These are phyloP conservation scores for Columba guinea DNA, from an alignment of 2,797 vertebrate species.

Conservation along the genomic window DNA sequence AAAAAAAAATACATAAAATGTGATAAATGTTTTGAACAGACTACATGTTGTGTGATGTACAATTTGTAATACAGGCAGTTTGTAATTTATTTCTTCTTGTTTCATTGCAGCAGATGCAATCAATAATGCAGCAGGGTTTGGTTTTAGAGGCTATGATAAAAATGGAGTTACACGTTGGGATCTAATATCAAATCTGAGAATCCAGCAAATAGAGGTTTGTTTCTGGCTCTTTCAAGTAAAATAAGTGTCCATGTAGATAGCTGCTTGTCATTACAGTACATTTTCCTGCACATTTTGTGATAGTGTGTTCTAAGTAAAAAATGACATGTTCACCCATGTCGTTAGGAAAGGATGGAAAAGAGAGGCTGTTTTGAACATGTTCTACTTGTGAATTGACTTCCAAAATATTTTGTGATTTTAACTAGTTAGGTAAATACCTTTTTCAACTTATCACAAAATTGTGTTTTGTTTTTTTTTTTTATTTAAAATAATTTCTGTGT, in stretches of 20 bases:
- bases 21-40: background rate
- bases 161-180: slow-evolving; percentile 92
- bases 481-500: background rate
- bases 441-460: background rate
- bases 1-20: background rate
- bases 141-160: slow-evolving; percentile 94
- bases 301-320: background rate
- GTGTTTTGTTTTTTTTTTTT: too few relatives aligned
- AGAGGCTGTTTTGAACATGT: background rate
- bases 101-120: slow-evolving; percentile 90
- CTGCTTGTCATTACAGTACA: background rate
- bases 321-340: background rate
- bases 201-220: slow-evolving; percentile 94
- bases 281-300: background rate
- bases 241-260: background rate
- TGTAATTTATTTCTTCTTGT: background rate
- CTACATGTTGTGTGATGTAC: background rate
- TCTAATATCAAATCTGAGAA: slow-evolving; percentile 93
- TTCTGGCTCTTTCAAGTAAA: background rate
- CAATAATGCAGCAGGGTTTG: slow-evolving; percentile 97
- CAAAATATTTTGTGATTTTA: background rate
- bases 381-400: background rate
- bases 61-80: background rate
- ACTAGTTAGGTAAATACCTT: background rate
- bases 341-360: background rate